These are phyloP conservation scores for Saccostrea cuccullata DNA, from an alignment of 1,140 invertebrate species.

Conservation along the genomic window DNA sequence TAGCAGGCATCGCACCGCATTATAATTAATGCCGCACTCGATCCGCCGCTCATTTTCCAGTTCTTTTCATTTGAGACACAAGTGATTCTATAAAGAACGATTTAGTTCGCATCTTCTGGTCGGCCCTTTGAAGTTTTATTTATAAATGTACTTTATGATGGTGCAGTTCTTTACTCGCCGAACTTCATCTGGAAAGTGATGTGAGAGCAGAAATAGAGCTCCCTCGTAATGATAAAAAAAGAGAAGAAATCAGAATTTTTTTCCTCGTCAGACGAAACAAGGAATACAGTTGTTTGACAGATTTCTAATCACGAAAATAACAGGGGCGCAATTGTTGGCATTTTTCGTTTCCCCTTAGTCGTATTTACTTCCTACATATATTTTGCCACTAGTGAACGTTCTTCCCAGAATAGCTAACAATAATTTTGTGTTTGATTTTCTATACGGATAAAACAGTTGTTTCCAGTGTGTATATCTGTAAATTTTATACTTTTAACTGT, in stretches of 20 bases:
- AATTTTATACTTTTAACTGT: no score
- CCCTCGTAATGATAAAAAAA: neutral
- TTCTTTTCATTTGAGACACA: neutral
- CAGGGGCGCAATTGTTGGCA: constrained; percentile 1
- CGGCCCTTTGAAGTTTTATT: constrained; percentile 27
- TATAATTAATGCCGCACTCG: neutral
- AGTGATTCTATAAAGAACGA: constrained; percentile 28
- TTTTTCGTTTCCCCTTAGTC: neutral
- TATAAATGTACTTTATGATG: neutral
- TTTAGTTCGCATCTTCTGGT: neutral
- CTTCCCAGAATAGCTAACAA: no score
- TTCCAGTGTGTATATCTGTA: no score
- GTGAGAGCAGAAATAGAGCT: neutral
- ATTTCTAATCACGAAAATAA: constrained; percentile 18
- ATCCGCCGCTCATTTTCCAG: neutral
- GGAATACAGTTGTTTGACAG: constrained; percentile 23
- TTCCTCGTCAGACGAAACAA: neutral
- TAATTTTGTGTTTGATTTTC: no score
- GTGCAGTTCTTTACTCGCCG: neutral
- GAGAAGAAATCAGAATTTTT: neutral
- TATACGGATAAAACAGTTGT: no score
- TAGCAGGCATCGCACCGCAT: neutral
- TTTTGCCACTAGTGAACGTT: neutral
- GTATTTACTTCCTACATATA: no score
- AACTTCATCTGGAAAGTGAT: neutral